Conservation (phyloP, 2,888 invertebrate species). For the Boloria selene region DNA sequence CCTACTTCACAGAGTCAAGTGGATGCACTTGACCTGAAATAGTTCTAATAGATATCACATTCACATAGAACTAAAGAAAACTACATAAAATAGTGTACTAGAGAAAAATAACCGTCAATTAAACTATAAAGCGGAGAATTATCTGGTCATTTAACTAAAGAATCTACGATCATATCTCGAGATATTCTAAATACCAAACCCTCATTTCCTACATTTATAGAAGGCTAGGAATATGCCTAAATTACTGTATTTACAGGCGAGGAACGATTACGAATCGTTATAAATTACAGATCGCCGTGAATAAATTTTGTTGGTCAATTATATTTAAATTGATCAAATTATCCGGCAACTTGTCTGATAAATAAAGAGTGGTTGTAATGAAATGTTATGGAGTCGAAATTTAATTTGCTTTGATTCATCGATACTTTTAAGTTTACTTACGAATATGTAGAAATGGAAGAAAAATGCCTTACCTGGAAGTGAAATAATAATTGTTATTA, state of each 20-base stretch:
- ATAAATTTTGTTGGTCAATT: constrained; percentile 41
- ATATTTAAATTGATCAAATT: constrained; percentile 66
- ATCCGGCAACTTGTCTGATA: constrained; percentile 45
- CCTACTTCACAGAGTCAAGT: constrained; percentile 30
- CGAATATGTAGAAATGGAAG: background rate
- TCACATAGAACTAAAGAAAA: constrained; percentile 1
- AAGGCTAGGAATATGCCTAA: constrained; percentile 30
- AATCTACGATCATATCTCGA: constrained; percentile 11
- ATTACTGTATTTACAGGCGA: constrained; percentile 39
- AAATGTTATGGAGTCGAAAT: background rate
- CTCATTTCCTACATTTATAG: constrained; percentile 29
- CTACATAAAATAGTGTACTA: background rate
- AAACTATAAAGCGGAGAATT: constrained; percentile 13
- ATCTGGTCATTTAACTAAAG: constrained; percentile 10
- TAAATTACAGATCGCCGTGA: constrained; percentile 52
- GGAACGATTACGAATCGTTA: constrained; percentile 34
- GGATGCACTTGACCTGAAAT: constrained; percentile 42
- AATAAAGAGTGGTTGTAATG: constrained; percentile 8
- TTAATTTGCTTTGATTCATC: background rate
- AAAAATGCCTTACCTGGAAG: constrained; percentile 8
- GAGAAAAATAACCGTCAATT: constrained; percentile 22
- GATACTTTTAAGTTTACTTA: background rate
- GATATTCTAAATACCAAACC: constrained; percentile 25
- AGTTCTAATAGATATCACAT: constrained; percentile 33
- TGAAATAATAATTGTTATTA: constrained; percentile 1